These are phyloP conservation scores for Zenarchopterus dispar DNA, from an alignment of 2,797 vertebrate species.

Conservation along the genomic window DNA sequence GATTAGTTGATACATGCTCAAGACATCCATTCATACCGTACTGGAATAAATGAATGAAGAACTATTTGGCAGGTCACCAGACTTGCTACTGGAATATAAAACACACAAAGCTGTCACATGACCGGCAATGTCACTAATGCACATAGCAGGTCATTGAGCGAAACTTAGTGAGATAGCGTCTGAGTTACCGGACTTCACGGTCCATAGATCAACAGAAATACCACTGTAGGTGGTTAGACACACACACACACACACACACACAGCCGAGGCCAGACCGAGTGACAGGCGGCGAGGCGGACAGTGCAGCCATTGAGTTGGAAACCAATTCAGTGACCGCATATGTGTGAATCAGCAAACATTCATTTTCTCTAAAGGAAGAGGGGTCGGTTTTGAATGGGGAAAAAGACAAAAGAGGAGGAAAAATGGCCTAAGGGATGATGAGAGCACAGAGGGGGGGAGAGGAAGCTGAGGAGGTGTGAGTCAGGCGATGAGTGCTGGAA, in stretches of 20 bases:
- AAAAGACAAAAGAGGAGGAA: slow-evolving; percentile 65
- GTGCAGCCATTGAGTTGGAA: slow-evolving; percentile 63
- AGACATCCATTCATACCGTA: slow-evolving; percentile 61
- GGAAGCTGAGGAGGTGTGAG: slow-evolving; percentile 60
- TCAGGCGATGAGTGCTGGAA: slow-evolving; percentile 59
- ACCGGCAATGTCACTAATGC: slow-evolving; percentile 56
- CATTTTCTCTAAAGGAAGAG: slow-evolving; percentile 61
- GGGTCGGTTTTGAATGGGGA: slow-evolving; percentile 59
- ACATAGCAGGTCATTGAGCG: slow-evolving; percentile 73
- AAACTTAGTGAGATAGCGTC: slow-evolving; percentile 50
- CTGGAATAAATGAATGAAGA: slow-evolving; percentile 68
- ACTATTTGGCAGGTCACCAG: slow-evolving; percentile 61
- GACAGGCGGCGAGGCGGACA: slow-evolving; percentile 64
- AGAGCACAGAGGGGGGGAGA: slow-evolving; percentile 42
- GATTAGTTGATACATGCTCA: slow-evolving; percentile 39
- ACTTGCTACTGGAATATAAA: slow-evolving; percentile 66
- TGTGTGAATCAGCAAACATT: slow-evolving; percentile 80
- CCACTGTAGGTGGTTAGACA: slow-evolving; percentile 70
- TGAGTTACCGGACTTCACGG: slow-evolving; percentile 71
- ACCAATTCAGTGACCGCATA: slow-evolving; percentile 67
- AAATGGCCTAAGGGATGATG: slow-evolving; percentile 58
- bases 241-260: slow-evolving; percentile 32
- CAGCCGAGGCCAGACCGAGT: slow-evolving; percentile 34
- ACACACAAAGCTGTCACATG: slow-evolving; percentile 64
- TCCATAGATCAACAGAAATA: slow-evolving; percentile 74